Evolutionary conservation across 1,140 invertebrate genomes (phyloP).

Genomic region (Hycleus cichorii): DNA sequence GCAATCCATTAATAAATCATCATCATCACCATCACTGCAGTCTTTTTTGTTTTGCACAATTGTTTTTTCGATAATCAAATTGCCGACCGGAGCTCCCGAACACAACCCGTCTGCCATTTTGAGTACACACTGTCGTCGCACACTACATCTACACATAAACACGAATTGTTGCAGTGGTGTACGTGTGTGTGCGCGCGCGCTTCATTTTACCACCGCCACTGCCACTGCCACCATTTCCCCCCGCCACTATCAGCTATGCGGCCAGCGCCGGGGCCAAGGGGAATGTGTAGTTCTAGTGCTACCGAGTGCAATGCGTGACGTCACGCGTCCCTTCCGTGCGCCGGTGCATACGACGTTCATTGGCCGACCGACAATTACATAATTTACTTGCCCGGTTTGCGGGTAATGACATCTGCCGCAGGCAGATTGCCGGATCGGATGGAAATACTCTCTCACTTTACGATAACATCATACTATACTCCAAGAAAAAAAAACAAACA

Average conservation of each 20-base stretch:
- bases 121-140: conserved; percentile 34
- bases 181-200: conserved; percentile 29
- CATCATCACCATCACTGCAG: not conserved
- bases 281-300: conserved; percentile 9
- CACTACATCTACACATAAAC: conserved; percentile 6
- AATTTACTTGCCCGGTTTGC: conserved; percentile 37
- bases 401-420: conserved; percentile 35
- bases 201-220: conserved; percentile 5
- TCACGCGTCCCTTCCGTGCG: conserved; percentile 25
- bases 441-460: too few relatives aligned
- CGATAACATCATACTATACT: too few relatives aligned
- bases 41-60: conserved; percentile 27
- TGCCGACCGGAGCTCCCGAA: conserved; percentile 33
- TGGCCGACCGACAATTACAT: conserved; percentile 40
- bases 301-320: conserved; percentile 23
- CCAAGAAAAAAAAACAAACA: too few relatives aligned
- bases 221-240: not conserved
- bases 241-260: not conserved
- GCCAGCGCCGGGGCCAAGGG: not conserved
- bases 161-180: not conserved
- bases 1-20: conserved; percentile 14
- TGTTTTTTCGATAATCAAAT: conserved; percentile 29
- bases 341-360: conserved; percentile 37
- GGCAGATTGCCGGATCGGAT: too few relatives aligned
- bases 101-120: conserved; percentile 45